phyloP scores from a whole-genome alignment of 1,140 invertebrate genomes.

The Lethocerus indicus region DNA sequence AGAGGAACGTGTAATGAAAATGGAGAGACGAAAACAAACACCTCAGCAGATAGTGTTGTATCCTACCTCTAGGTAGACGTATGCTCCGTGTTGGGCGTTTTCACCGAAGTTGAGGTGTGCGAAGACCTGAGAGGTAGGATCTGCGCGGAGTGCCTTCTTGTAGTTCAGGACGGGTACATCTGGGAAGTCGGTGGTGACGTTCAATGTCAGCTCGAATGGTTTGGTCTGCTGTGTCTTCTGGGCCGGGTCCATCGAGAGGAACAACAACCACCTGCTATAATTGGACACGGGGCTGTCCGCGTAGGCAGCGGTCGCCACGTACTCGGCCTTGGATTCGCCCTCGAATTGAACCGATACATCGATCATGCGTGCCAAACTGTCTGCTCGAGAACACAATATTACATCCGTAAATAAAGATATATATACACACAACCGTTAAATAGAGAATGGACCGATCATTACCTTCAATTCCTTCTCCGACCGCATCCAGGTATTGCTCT shows the following conservation, averaged over 20 bases:
- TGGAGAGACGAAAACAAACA: too few relatives aligned
- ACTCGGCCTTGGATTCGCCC: conserved; percentile 26
- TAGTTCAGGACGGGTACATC: conserved; percentile 30
- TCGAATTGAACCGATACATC: conserved; percentile 32
- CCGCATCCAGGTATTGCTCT: conserved; percentile 29
- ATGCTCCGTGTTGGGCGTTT: too few relatives aligned
- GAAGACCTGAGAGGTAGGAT: conserved; percentile 27
- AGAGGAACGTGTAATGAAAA: too few relatives aligned
- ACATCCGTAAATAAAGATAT: too few relatives aligned
- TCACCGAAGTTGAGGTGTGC: conserved; percentile 31
- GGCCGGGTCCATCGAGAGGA: conserved; percentile 22
- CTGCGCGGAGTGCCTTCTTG: conserved; percentile 29
- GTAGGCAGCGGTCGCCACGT: conserved; percentile 29
- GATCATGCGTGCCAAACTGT: conserved; percentile 26
- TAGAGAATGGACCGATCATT: too few relatives aligned
- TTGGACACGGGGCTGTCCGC: conserved; percentile 31
- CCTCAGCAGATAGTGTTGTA: too few relatives aligned
- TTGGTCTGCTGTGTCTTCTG: conserved; percentile 16
- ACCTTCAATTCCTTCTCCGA: conserved; percentile 27
- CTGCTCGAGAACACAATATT: conserved; percentile 1
- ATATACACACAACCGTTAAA: too few relatives aligned
- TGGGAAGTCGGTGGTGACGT: too few relatives aligned
- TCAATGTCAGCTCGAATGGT: conserved; percentile 3
- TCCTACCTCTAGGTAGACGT: too few relatives aligned
- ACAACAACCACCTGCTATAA: conserved; percentile 28